Evolutionary conservation across 2,888 invertebrate genomes (phyloP).

Genomic region (Sepiola atlantica): DNA sequence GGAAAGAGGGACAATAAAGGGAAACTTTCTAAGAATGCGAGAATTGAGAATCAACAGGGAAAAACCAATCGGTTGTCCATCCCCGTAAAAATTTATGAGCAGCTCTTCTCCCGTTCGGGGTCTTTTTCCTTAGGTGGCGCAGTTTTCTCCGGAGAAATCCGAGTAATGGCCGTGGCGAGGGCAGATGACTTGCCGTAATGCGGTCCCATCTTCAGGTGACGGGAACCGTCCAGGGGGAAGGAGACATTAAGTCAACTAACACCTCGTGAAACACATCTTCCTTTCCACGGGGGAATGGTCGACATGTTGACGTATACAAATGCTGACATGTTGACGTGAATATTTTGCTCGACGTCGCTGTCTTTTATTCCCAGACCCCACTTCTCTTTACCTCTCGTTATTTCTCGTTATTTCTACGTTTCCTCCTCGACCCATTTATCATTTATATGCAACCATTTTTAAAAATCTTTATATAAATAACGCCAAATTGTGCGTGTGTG

Average conservation of each 20-base stretch:
- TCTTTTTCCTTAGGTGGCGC: background rate
- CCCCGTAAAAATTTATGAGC: background rate
- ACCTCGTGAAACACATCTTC: background rate
- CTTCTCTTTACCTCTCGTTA: background rate
- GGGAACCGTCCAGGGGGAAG: background rate
- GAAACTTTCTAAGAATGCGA: background rate
- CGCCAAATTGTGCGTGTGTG: too few relatives aligned
- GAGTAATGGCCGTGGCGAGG: background rate
- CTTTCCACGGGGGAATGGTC: conserved; percentile 7
- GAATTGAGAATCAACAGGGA: background rate
- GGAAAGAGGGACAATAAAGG: background rate
- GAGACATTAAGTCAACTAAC: conserved; percentile 32
- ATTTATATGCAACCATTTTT: background rate
- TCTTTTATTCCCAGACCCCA: background rate
- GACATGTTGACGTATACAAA: conserved; percentile 20
- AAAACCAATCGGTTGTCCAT: background rate
- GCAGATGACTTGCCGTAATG: conserved; percentile 32
- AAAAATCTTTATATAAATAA: too few relatives aligned
- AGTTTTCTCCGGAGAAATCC: background rate
- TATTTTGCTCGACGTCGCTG: background rate
- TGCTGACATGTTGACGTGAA: background rate
- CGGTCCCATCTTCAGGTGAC: background rate
- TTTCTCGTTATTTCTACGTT: background rate
- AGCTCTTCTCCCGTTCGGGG: background rate
- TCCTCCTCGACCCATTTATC: background rate